Base-by-base conservation (phyloP, 2,888 invertebrate genomes). In the Plebejus melissa region DNA sequence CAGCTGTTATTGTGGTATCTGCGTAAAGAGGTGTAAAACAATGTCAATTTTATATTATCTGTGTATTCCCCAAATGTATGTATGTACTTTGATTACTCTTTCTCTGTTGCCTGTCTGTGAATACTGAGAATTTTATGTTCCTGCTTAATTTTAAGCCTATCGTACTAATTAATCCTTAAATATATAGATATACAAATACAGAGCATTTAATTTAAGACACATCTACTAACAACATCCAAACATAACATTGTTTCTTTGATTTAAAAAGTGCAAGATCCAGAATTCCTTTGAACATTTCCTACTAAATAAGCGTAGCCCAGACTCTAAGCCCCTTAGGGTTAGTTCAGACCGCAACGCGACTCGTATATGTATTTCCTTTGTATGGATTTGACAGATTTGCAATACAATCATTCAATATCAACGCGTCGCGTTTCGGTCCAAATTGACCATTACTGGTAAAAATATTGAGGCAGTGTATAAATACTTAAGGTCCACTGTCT, bases 71-170 rank as follows among this genome's bases (percentile, higher is more conserved):
- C 60, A 1, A 32, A 65, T 22, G 22, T 22, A 41, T 41, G 41
- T 22, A 5, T 60, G 6, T 60, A 16, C 9, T 60, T 60, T 11
- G 11, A 28, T 60, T 60, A 65, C 32, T n/a, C 28, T 54, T 54
- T 22, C 74, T 58, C 74, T 60, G 74, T 74, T 74, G 74, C 74
- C 58, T 57, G 38, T 72, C 41, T 69, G 38, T 70, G 70, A 72
- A 74, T 36, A 57, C 36, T 74, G 58, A 57, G 57, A 74, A 74
- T 58, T 72, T 72, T 74, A 74, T 74, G 74, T 74, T 74, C 74
- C 74, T 74, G 74, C 74, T 74, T 74, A 74, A 22, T 58, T 74
- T 32, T 74, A 74, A 58, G 38, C 74, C 57, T 74, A 74, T 58
- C 22, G 32, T 65, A 36, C 65, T 65, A 65, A 65, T 74, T 36